These are phyloP conservation scores for Taxidea taxus DNA, from an alignment of 2,113 vertebrate genomes.

Conservation along the genomic window DNA sequence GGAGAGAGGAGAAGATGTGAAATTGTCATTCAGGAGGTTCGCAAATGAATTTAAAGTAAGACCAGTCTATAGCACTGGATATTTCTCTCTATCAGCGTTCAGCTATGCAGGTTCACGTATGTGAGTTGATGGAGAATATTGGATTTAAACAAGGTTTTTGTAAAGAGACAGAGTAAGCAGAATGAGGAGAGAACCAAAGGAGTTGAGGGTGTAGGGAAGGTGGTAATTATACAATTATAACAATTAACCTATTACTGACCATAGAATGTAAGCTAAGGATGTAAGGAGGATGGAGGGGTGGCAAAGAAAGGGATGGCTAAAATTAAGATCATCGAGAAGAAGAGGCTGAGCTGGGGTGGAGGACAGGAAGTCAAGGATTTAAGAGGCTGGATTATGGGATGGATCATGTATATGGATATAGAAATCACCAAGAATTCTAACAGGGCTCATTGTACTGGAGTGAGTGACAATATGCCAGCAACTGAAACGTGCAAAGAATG, in stretches of 20 bases:
- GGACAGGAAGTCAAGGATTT: neutral
- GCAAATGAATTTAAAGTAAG: conserved; percentile 15
- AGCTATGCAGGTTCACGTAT: neutral
- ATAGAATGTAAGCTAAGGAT: conserved; percentile 5
- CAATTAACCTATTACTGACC: neutral
- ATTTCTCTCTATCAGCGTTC: neutral
- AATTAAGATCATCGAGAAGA: neutral
- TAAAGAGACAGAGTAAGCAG: neutral
- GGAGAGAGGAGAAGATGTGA: neutral
- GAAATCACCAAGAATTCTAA: neutral
- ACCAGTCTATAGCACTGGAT: neutral
- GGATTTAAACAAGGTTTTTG: conserved; percentile 32
- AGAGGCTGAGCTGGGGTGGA: neutral
- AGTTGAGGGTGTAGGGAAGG: neutral
- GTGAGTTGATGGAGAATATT: neutral
- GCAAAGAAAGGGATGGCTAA: neutral
- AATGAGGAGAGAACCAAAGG: conserved; percentile 26
- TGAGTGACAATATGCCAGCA: neutral
- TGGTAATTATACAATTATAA: neutral
- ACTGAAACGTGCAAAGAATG: conserved; percentile 9
- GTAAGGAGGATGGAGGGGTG: neutral
- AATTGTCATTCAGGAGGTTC: neutral
- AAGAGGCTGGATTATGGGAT: neutral
- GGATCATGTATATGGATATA: neutral
- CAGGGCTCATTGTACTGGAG: neutral